These are phyloP conservation scores for Odobenus rosmarus DNA, from an alignment of 2,113 vertebrate genomes.

Conservation along the genomic window DNA sequence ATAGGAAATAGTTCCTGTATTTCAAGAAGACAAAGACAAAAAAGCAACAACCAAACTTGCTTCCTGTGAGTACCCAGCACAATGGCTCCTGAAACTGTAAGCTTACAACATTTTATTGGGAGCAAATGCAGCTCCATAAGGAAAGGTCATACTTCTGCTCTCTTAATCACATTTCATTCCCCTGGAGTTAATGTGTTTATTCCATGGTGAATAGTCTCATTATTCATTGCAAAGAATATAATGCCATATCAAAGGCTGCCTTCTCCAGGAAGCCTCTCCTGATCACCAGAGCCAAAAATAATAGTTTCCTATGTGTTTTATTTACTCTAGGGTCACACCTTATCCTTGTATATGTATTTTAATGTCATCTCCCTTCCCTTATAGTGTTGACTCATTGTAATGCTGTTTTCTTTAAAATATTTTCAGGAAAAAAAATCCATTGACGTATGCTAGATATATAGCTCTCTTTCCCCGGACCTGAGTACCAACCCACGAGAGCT, in stretches of 20 bases:
- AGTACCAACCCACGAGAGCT: background rate
- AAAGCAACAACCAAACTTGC: background rate
- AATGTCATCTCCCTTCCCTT: background rate
- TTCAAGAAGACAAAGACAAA: background rate
- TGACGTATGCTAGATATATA: background rate
- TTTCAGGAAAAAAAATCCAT: background rate
- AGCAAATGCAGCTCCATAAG: background rate
- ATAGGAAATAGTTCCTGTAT: background rate
- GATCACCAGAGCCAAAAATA: background rate
- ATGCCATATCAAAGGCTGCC: background rate
- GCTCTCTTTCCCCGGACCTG: background rate
- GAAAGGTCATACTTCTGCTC: background rate
- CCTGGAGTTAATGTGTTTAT: background rate
- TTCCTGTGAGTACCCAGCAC: background rate
- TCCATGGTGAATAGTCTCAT: background rate
- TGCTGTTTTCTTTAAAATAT: background rate
- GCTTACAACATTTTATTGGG: background rate
- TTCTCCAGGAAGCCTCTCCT: background rate
- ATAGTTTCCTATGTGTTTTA: background rate
- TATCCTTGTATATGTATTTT: background rate
- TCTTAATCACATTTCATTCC: background rate
- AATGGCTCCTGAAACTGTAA: background rate
- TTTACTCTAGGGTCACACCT: background rate
- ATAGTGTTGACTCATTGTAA: background rate
- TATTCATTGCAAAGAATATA: background rate